Conservation (phyloP, 2,797 vertebrate genomes). For the Gila robusta region DNA sequence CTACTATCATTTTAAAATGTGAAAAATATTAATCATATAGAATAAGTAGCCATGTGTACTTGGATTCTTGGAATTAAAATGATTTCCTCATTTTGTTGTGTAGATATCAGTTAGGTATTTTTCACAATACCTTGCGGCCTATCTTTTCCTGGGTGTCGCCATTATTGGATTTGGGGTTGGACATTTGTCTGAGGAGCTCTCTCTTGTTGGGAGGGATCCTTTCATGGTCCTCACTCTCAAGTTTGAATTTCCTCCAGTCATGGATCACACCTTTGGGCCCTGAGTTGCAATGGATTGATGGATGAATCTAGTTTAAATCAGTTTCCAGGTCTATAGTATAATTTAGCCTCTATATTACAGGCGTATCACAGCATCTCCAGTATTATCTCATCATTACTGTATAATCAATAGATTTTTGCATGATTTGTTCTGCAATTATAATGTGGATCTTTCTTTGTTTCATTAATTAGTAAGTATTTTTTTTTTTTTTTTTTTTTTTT, state of each 20-base stretch:
- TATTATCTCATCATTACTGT: constrained; percentile 10
- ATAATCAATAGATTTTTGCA: not conserved
- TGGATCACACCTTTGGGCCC: constrained; percentile 98
- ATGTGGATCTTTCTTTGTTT: not conserved
- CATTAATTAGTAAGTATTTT: not conserved
- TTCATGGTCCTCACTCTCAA: constrained; percentile 91
- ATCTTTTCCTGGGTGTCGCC: constrained; percentile 82
- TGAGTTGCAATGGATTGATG: constrained; percentile 63
- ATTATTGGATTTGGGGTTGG: constrained; percentile 78
- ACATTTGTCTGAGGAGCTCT: constrained; percentile 95
- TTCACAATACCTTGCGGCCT: constrained; percentile 88
- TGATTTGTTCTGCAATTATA: not conserved
- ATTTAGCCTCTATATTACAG: not conserved
- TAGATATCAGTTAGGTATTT: not conserved
- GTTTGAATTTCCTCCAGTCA: constrained; percentile 97
- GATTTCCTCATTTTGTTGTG: not conserved
- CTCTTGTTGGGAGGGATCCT: constrained; percentile 84
- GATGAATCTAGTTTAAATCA: not conserved
- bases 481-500: constrained; percentile 6
- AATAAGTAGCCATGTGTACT: not conserved
- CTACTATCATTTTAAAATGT: not conserved
- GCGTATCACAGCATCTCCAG: not conserved
- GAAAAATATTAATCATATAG: not conserved
- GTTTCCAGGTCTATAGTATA: not conserved
- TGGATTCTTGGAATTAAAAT: not conserved